Conservation (phyloP, 2,888 invertebrate species). For the Hyalella azteca region DNA sequence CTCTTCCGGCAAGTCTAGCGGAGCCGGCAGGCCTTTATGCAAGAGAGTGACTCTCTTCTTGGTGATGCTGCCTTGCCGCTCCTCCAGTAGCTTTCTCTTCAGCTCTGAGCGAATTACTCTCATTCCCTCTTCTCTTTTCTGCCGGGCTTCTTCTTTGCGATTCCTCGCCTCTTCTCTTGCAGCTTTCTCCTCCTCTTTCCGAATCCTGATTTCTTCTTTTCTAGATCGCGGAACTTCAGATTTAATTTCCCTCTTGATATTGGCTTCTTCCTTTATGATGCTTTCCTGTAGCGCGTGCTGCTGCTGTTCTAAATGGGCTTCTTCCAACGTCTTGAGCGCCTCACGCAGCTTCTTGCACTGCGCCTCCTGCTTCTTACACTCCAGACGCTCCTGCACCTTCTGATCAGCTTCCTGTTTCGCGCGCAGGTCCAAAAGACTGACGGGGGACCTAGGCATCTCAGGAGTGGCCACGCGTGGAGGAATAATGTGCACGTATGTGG, state of each 20-base stretch:
- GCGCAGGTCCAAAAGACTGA: constrained; percentile 53
- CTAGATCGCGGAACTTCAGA: constrained; percentile 9
- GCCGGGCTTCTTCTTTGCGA: constrained; percentile 31
- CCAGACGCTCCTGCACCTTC: constrained; percentile 44
- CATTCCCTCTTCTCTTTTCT: constrained; percentile 30
- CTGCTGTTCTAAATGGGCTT: constrained; percentile 2
- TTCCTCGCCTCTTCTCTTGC: constrained; percentile 31
- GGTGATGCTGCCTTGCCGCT: not conserved
- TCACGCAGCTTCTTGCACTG: constrained; percentile 54
- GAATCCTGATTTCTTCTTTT: constrained; percentile 31
- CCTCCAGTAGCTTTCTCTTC: constrained; percentile 24
- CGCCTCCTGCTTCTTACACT: constrained; percentile 42
- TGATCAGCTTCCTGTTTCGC: constrained; percentile 50
- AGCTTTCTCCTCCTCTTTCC: constrained; percentile 30
- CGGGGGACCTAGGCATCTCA: constrained; percentile 31
- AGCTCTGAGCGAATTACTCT: constrained; percentile 32
- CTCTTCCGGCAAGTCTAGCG: constrained; percentile 50
- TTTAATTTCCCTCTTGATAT: constrained; percentile 8
- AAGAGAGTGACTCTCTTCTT: constrained; percentile 16
- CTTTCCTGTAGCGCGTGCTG: constrained; percentile 16
- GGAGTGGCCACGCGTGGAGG: not conserved
- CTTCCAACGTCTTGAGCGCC: constrained; percentile 43
- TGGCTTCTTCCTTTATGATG: constrained; percentile 14
- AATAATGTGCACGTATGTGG: not conserved
- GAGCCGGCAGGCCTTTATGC: constrained; percentile 55